Evolutionary conservation across 2,888 invertebrate genomes (phyloP), one percentile per base, ranked within the genome.

Genomic region (Marasmarcha lunaedactyla): DNA sequence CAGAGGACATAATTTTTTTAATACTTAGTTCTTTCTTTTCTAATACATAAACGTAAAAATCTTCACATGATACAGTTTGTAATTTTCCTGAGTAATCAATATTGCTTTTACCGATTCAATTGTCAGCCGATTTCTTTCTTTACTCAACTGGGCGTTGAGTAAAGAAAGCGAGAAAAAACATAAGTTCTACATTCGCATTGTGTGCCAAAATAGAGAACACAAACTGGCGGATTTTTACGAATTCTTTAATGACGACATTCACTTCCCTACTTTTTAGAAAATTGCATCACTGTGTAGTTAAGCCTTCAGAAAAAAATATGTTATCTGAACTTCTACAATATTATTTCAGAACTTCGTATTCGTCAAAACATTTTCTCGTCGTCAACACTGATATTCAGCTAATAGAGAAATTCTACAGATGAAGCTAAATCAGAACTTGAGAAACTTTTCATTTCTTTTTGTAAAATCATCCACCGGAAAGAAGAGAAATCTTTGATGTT

Each of bases 281-380:
- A 20, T 20, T 20, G 36, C 39, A 40, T 35, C 36, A 40, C 39
- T 40, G 36, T 40, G 36, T 36, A 40, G 38, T 38, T 38, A 38
- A 38, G 39, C 35, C 36, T 40, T 40, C 39, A 40, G 39, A 35
- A 40, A 36, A 40, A 40, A 40, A 20, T 35, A 36, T 35, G 35
- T 36, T 30, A 40, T 39, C 39, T 39, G 35, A 39, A 39, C 27
- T 39, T 35, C 35, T 39, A 35, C 39, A 39, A 39, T 39, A 39
- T 39, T 39, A 35, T 39, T 39, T 39, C 35, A 39, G 35, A 39
- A 39, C 39, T 35, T 35, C 39, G 39, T 39, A 39, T 39, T 39
- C 35, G 35, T 39, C 39, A 14, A 11, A 14, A 15, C n/a, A 10
- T 5, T 11, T 20, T 15, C 6, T 2, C 20, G 13, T 9, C 13